Evolutionary conservation across 2,113 vertebrate species (phyloP), one percentile per base, ranked within the genome.

Genomic region (Dipodomys stephensi): DNA sequence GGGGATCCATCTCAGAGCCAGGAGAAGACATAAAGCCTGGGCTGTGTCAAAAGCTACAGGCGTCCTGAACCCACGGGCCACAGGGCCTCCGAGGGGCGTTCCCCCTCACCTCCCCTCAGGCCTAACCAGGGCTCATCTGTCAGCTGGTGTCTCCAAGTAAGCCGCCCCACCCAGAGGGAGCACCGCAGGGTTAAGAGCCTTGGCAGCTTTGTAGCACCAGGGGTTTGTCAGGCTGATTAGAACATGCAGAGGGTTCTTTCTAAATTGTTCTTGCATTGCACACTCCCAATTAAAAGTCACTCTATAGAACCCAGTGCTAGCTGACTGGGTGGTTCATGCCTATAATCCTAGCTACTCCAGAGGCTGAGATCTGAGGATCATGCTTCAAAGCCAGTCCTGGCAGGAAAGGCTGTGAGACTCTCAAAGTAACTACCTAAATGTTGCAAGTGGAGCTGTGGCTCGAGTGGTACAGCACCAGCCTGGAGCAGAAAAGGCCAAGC

Each of bases 121-220:
- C 49, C 49, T 11, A 53, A 53, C 49, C 49, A 11, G 1, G 39
- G 72, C 32, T 35, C 0, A 12, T 39, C 19, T 73, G 0, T 3
- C 83, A 4, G 7, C 13, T 2, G 30, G 68, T 57, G 77, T 53
- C 83, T 81, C 57, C 46, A 3, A 0, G 10, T 16, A 19, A 62
- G 35, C 10, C n/a, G 57, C 72, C 22, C 9, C 16, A 4, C 9
- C 1, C 11, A 19, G 22, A 13, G 9, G 8, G 9, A 60, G 73
- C 44, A 10, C 44, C 25, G 12, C 0, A 6, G 53, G 27, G 11
- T 11, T 2, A 3, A 28, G 30, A 35, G 28, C 15, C 87, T 4
- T 0, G 12, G 23, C 28, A 22, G 22, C 6, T 25, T 44, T 46
- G 7, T 1, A 7, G 25, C 4, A 15, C 6, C 3, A 60, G 39